Evolutionary conservation across 1,140 invertebrate species (phyloP).

Genomic region (Oedothorax gibbosus): DNA sequence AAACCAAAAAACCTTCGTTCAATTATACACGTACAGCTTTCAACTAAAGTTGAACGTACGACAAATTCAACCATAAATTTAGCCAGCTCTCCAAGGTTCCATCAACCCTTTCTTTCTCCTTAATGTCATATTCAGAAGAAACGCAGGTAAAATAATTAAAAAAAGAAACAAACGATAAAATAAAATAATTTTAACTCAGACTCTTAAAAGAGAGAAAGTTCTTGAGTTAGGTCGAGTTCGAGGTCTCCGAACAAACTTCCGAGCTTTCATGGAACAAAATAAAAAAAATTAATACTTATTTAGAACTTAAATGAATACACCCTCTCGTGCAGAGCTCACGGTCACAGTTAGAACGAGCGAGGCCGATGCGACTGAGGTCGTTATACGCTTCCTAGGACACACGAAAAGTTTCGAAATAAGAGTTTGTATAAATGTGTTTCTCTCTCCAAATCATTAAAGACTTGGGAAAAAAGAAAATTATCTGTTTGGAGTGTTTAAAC

Average conservation of each 20-base stretch:
- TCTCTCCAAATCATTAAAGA: no score
- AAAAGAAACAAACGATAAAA: no score
- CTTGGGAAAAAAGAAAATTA: no score
- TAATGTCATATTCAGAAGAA: no score
- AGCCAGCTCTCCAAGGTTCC: no score
- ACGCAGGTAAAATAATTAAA: no score
- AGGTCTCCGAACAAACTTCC: conserved; percentile 13
- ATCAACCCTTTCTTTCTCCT: no score
- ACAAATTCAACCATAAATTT: no score
- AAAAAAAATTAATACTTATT: background rate
- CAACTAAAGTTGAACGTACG: conserved; percentile 15
- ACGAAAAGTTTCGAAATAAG: conserved; percentile 7
- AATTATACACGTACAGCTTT: background rate
- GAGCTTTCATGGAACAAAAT: background rate
- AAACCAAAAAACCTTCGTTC: no score
- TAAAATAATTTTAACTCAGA: no score
- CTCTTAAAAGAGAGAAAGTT: background rate
- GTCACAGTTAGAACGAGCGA: conserved; percentile 1
- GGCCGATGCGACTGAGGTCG: background rate
- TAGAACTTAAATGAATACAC: background rate
- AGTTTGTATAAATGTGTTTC: background rate
- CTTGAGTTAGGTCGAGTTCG: conserved; percentile 9
- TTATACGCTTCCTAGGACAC: conserved; percentile 10
- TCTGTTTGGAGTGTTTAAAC: no score
- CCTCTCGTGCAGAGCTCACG: conserved; percentile 3